phyloP scores from a whole-genome alignment of 2,113 vertebrate species.

The Hydropotes inermis region DNA sequence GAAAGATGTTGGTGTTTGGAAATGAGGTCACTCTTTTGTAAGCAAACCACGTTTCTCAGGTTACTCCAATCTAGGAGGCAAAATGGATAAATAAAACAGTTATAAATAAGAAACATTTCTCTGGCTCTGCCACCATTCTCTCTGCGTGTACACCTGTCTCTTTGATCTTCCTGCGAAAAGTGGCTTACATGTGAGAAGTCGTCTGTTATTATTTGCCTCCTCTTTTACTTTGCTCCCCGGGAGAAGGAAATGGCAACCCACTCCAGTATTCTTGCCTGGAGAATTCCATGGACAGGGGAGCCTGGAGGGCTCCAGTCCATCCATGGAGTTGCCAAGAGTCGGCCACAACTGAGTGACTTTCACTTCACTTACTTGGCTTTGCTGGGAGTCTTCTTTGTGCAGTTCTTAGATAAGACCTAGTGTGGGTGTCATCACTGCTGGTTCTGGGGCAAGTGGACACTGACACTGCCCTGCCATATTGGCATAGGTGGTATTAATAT shows the following conservation, averaged over 20 bases:
- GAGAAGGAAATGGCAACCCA: not conserved
- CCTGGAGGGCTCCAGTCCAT: not conserved
- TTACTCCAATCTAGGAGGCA: not conserved
- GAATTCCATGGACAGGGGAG: not conserved
- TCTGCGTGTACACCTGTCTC: not conserved
- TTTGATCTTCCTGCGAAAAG: not conserved
- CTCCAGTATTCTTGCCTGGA: not conserved
- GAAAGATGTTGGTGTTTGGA: not conserved
- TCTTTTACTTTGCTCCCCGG: not conserved
- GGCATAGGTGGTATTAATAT: too few relatives aligned
- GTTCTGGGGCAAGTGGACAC: not conserved
- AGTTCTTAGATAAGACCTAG: not conserved
- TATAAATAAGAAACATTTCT: not conserved
- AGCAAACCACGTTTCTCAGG: not conserved
- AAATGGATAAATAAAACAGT: not conserved
- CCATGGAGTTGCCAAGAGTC: not conserved
- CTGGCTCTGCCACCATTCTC: not conserved
- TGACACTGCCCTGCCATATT: not conserved
- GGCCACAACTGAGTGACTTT: not conserved
- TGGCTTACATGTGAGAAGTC: not conserved
- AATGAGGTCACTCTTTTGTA: not conserved
- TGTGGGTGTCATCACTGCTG: not conserved
- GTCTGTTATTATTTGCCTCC: not conserved
- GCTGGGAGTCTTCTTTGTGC: not conserved
- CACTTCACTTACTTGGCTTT: not conserved